These are phyloP conservation scores for Cyrtodaria siliqua DNA, from an alignment of 2,888 invertebrate genomes.

Conservation along the genomic window DNA sequence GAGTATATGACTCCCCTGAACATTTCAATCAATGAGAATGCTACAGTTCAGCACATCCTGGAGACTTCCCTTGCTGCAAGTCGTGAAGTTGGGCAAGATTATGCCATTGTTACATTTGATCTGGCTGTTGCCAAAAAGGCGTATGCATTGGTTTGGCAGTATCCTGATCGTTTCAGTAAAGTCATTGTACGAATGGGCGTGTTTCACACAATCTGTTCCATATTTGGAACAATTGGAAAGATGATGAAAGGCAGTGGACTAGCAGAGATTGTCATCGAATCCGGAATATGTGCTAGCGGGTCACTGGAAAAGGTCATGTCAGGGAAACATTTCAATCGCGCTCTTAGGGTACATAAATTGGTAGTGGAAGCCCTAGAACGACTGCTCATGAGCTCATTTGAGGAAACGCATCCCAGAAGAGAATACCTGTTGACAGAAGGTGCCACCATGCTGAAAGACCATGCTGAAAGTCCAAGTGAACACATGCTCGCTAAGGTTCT, in stretches of 20 bases:
- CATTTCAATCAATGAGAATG: constrained; percentile 47
- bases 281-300: constrained; percentile 51
- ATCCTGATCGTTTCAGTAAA: constrained; percentile 19
- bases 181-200: constrained; percentile 33
- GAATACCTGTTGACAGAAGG: not conserved
- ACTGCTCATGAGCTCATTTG: constrained; percentile 22
- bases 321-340: constrained; percentile 37
- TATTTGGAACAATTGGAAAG: constrained; percentile 46
- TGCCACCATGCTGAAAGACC: not conserved
- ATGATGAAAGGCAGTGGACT: constrained; percentile 46
- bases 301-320: constrained; percentile 43
- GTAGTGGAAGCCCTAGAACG: constrained; percentile 38
- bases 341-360: constrained; percentile 50
- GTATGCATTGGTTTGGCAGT: constrained; percentile 50
- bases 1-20: constrained; percentile 54
- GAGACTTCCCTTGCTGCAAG: constrained; percentile 40
- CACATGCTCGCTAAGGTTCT: not conserved
- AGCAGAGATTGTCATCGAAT: constrained; percentile 34
- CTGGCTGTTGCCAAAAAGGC: constrained; percentile 63
- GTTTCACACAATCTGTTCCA: constrained; percentile 47
- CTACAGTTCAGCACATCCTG: constrained; percentile 58
- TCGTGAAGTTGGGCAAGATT: constrained; percentile 42
- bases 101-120: constrained; percentile 60
- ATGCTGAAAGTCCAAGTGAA: constrained; percentile 7
- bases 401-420: not conserved